Evolutionary conservation across 1,140 invertebrate species (phyloP), one percentile per base, ranked within the genome.

Genomic region (Delia radicum): DNA sequence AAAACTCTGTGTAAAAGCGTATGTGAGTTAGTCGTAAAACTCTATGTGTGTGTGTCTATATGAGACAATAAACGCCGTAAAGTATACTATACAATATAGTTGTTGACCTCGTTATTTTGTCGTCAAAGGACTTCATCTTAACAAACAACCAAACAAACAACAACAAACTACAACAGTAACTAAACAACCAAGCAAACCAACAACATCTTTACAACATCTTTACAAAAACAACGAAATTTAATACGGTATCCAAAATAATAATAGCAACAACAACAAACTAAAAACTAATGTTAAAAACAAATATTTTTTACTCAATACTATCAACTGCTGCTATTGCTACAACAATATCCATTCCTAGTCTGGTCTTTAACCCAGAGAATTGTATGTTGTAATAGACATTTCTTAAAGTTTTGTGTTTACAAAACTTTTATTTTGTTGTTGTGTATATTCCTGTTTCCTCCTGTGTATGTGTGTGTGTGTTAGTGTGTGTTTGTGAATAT

Each of bases 81-180:
- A 55, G 18, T 55, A 21, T 55, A 55, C 21, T 55, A 55, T 21
- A 55, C 8, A 55, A 55, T n/a, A 55, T 55, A 18, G 48, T n/a
- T 21, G 33, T 69, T 69, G 65, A 69, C 65, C 65, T 69, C 65
- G 65, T 69, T 69, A 33, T 69, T 33, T 33, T 31, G 65, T 69
- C 65, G 65, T 69, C 65, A 33, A 21, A 24, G 8, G n/a, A 42
- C 37, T 42, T 42, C 8, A 15, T 5, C 3, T 13, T 31, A 2
- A 7, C 27, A 13, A 12, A 10, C 62, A 65, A 65, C 21, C n/a
- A 67, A 4, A 67, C n/a, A 5, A 69, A 33, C 65, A 37, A 8
- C 18, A 29, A 48, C 48, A 21, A 21, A 10, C 48, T 21, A 8
- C 8, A 55, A 10, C 18, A n/a, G 15, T 15, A 21, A 55, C n/a